phyloP scores from a whole-genome alignment of 1,140 invertebrate genomes.

The Drosophila sulfurigaster region DNA sequence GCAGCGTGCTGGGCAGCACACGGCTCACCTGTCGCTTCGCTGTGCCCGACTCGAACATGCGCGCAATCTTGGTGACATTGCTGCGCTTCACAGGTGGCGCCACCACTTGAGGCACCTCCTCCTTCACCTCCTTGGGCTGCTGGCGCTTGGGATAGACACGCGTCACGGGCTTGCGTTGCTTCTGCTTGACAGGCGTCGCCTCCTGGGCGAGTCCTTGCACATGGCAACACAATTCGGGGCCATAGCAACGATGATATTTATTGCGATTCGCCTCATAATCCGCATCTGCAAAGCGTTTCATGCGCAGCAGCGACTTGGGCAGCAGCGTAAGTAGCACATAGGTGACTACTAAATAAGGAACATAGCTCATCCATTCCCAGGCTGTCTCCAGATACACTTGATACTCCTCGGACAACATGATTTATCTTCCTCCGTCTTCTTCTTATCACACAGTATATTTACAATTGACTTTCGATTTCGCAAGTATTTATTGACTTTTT shows the following conservation, averaged over 20 bases:
- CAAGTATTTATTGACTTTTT: conserved; percentile 54
- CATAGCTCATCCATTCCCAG: conserved; percentile 58
- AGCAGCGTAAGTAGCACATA: conserved; percentile 74
- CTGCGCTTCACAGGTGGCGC: conserved; percentile 57
- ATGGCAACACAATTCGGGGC: conserved; percentile 76
- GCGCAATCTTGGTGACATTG: conserved; percentile 79
- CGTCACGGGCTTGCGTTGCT: conserved; percentile 76
- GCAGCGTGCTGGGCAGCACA: conserved; percentile 58
- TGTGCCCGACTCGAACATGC: conserved; percentile 75
- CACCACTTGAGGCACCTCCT: not conserved
- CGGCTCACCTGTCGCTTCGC: conserved; percentile 63
- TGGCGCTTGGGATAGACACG: conserved; percentile 75
- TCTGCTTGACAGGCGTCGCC: conserved; percentile 52
- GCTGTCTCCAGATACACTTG: conserved; percentile 60
- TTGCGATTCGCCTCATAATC: conserved; percentile 76
- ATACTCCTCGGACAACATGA: conserved; percentile 55
- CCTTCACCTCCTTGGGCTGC: conserved; percentile 26
- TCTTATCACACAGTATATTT: conserved; percentile 40
- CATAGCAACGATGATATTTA: conserved; percentile 78
- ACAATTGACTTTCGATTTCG: conserved; percentile 51
- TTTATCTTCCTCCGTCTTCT: conserved; percentile 5
- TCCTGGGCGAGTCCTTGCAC: conserved; percentile 45
- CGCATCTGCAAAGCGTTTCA: conserved; percentile 72
- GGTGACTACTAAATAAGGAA: conserved; percentile 66
- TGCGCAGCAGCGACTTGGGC: conserved; percentile 70